Conservation (phyloP, 1,140 invertebrate species). For the Calliopsis andreniformis region DNA sequence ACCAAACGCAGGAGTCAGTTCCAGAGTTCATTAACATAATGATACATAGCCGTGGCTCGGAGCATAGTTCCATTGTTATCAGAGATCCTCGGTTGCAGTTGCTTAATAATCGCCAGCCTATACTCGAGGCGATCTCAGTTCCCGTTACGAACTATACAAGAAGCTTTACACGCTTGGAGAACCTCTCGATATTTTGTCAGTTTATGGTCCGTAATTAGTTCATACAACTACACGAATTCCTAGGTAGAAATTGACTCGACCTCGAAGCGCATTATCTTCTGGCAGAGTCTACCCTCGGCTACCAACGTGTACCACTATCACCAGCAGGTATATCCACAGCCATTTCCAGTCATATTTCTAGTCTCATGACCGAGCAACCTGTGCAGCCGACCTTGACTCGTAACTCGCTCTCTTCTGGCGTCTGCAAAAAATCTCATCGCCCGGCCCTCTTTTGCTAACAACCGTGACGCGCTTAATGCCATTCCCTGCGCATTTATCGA, state of each 20-base stretch:
- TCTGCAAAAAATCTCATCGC: conserved; percentile 62
- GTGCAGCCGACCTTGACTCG: conserved; percentile 65
- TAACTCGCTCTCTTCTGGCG: conserved; percentile 65
- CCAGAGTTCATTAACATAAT: too few species aligned
- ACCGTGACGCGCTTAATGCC: conserved; percentile 55
- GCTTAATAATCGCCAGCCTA: too few species aligned
- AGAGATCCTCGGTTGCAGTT: too few species aligned
- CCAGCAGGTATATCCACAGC: conserved; percentile 28
- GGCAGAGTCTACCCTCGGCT: conserved; percentile 27
- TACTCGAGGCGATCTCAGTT: too few species aligned
- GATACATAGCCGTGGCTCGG: too few species aligned
- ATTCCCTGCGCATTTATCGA: conserved; percentile 46
- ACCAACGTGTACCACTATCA: conserved; percentile 46
- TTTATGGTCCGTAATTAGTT: conserved; percentile 14
- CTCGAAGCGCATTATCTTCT: too few species aligned
- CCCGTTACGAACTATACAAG: too few species aligned
- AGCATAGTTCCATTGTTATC: too few species aligned
- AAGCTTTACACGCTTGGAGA: too few species aligned
- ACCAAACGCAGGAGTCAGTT: too few species aligned
- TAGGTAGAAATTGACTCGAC: conserved; percentile 28
- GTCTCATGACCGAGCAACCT: conserved; percentile 66
- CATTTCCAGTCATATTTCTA: conserved; percentile 62
- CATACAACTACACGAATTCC: conserved; percentile 23
- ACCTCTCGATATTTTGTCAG: background rate
- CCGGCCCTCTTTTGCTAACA: conserved; percentile 60